Conservation (phyloP, 2,113 vertebrate species). For the Puntigrus tetrazona region DNA sequence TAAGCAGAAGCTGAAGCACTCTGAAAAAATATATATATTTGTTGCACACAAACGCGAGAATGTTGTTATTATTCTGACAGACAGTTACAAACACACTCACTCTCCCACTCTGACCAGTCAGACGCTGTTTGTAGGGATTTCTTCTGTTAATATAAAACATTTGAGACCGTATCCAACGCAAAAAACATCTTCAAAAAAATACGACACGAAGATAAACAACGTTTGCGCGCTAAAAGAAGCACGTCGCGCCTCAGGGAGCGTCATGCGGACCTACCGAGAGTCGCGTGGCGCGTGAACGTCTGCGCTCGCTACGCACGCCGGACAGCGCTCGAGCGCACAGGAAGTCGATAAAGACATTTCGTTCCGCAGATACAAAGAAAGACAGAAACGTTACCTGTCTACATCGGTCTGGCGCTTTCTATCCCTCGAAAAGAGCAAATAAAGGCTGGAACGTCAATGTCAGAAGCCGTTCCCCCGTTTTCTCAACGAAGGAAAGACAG, state of each 20-base stretch:
- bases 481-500: conserved; percentile 60
- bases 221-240: not conserved
- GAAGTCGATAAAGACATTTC: not conserved
- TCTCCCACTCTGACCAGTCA: not conserved
- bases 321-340: conserved; percentile 42
- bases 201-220: not conserved
- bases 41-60: not conserved
- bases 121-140: not conserved
- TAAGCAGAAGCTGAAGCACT: not conserved
- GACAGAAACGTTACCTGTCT: conserved; percentile 15
- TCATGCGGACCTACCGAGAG: conserved; percentile 65
- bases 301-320: conserved; percentile 34
- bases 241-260: not conserved
- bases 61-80: not conserved
- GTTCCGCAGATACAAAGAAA: not conserved
- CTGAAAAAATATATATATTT: no score
- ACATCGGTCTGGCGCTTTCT: not conserved
- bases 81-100: not conserved
- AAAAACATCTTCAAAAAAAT: not conserved
- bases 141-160: not conserved
- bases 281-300: conserved; percentile 30
- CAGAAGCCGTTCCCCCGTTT: conserved; percentile 39
- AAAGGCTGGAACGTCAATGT: conserved; percentile 40
- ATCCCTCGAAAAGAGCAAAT: conserved; percentile 24
- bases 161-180: not conserved